phyloP scores from a whole-genome alignment of 2,113 vertebrate genomes.

The Aldabrachelys gigantea region DNA sequence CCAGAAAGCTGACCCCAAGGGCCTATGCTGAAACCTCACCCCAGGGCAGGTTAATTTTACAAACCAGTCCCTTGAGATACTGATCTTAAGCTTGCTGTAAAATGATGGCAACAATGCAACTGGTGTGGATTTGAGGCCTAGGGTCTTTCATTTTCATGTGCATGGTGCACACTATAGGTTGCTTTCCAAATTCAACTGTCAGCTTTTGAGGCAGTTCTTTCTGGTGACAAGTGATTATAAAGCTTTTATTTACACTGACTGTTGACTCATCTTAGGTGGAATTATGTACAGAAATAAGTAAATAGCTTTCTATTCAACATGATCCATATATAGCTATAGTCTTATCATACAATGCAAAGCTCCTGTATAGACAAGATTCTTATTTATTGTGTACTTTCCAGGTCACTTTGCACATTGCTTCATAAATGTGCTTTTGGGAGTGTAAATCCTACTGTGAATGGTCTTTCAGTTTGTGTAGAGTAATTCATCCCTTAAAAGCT shows the following conservation, averaged over 20 bases:
- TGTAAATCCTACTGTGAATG: slow-evolving; percentile 41
- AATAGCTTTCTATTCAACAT: slow-evolving; percentile 69
- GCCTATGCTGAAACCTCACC: slow-evolving; percentile 64
- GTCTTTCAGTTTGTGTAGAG: slow-evolving; percentile 45
- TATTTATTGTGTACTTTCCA: slow-evolving; percentile 75
- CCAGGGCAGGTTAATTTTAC: slow-evolving; percentile 47
- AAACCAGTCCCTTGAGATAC: not conserved
- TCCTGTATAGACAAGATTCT: slow-evolving; percentile 56
- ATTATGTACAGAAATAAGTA: slow-evolving; percentile 82
- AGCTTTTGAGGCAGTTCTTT: slow-evolving; percentile 72
- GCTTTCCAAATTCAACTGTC: slow-evolving; percentile 59
- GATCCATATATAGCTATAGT: slow-evolving; percentile 59
- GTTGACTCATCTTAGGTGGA: slow-evolving; percentile 82
- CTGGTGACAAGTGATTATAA: slow-evolving; percentile 73
- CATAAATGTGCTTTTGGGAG: slow-evolving; percentile 51
- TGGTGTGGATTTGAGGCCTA: not conserved
- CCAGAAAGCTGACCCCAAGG: not conserved
- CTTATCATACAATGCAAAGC: slow-evolving; percentile 52
- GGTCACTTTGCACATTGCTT: slow-evolving; percentile 63
- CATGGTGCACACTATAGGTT: slow-evolving; percentile 46
- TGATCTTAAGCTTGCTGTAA: not conserved
- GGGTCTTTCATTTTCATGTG: slow-evolving; percentile 60
- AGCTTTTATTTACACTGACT: slow-evolving; percentile 75
- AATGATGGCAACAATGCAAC: slow-evolving; percentile 47
- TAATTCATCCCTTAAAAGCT: slow-evolving; percentile 74